phyloP scores from a whole-genome alignment of 2,113 vertebrate species.

The Xerus inauris region DNA sequence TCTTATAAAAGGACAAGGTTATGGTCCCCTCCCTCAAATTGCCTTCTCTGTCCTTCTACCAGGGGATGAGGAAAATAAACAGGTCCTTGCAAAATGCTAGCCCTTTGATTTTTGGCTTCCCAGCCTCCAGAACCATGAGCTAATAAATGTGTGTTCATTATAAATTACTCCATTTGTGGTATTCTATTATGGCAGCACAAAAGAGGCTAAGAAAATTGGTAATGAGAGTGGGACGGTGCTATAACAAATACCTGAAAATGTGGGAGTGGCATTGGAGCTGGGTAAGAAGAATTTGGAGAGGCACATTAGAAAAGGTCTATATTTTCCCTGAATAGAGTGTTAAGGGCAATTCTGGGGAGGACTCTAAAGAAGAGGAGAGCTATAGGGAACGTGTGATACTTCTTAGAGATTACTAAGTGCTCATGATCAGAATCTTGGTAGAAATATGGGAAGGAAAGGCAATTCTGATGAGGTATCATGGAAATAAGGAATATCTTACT shows the following conservation, averaged over 20 bases:
- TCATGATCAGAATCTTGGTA: not conserved
- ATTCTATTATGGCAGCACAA: not conserved
- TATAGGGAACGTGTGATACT: not conserved
- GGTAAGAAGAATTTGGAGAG: not conserved
- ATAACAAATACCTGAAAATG: not conserved
- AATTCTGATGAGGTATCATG: not conserved
- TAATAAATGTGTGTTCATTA: not conserved
- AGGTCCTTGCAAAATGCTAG: not conserved
- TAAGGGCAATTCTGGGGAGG: not conserved
- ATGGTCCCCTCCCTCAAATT: not conserved
- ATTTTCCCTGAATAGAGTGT: not conserved
- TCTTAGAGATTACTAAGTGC: not conserved
- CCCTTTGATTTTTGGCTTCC: not conserved
- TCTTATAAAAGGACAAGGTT: not conserved
- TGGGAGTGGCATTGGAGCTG: not conserved
- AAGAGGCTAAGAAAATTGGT: not conserved
- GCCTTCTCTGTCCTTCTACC: not conserved
- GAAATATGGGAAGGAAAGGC: not conserved
- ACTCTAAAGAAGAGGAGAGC: not conserved
- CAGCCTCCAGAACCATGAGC: not conserved
- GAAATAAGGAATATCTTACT: not conserved
- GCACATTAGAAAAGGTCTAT: not conserved
- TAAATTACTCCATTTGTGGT: not conserved
- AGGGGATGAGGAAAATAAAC: not conserved
- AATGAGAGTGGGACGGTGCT: not conserved